Conservation (phyloP, 2,797 vertebrate genomes). For the Chrysocyon brachyurus region DNA sequence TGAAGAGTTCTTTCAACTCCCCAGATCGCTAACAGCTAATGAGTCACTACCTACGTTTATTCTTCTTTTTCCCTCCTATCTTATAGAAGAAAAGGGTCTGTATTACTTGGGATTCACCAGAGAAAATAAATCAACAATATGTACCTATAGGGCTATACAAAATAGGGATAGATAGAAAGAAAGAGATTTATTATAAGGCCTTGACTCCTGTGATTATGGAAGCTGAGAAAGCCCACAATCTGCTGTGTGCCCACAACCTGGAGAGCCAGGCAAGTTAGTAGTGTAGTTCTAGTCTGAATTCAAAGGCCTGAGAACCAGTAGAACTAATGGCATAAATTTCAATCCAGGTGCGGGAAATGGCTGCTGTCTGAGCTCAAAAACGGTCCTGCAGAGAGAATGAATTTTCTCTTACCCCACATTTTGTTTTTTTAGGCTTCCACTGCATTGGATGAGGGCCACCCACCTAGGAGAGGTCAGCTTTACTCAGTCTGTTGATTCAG, state of each 20-base stretch:
- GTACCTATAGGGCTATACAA: background rate
- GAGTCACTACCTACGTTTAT: background rate
- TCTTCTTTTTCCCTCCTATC: background rate
- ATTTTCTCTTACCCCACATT: background rate
- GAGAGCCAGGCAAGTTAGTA: background rate
- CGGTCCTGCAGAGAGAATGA: background rate
- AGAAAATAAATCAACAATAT: background rate
- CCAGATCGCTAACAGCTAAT: background rate
- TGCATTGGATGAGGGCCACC: background rate
- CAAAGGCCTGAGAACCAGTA: background rate
- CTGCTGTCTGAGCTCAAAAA: no score
- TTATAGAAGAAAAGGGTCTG: background rate
- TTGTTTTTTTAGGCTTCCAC: background rate
- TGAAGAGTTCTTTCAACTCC: background rate
- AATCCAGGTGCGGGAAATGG: background rate
- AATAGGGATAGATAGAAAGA: background rate
- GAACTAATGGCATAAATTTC: background rate
- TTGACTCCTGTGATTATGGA: background rate
- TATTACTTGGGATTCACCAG: background rate
- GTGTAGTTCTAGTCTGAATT: background rate
- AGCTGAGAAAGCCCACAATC: background rate
- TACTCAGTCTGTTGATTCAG: background rate
- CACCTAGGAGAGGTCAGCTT: background rate
- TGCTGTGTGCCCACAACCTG: background rate
- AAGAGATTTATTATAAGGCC: background rate